Percentiles rank a stretch among this genome's conserved stretches.
These are phyloP conservation scores for Saxidomus purpurata DNA, from an alignment of 1,140 invertebrate species.

Conservation along the genomic window DNA sequence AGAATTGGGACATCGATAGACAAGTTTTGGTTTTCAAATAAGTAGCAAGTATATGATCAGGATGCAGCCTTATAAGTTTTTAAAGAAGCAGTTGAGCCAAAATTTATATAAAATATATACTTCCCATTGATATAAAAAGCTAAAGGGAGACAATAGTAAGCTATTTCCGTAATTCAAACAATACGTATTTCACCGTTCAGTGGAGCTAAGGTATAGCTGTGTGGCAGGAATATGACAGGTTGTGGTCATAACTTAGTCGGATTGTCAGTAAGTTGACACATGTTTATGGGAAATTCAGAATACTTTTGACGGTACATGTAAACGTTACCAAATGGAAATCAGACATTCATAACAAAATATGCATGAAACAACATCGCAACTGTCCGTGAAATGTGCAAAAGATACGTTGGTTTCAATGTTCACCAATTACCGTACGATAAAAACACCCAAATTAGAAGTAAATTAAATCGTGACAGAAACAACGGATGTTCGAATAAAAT, in stretches of 20 bases:
- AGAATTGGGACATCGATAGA: too few species aligned
- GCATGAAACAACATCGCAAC: background rate
- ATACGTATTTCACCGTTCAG: background rate
- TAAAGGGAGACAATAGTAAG: constrained; percentile 21
- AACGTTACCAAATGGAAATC: background rate
- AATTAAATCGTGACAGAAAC: background rate
- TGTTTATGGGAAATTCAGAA: background rate
- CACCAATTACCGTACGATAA: background rate
- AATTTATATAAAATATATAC: too few species aligned
- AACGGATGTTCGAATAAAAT: background rate
- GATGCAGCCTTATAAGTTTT: too few species aligned
- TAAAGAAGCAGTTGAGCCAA: too few species aligned
- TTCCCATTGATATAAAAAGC: too few species aligned
- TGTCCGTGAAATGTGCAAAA: background rate
- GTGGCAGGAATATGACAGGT: background rate
- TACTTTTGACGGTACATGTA: constrained; percentile 33
- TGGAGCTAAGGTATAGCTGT: too few species aligned
- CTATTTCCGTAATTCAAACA: background rate
- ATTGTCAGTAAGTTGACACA: background rate
- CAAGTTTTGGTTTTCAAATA: background rate
- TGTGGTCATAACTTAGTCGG: background rate
- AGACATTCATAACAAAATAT: background rate
- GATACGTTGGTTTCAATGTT: background rate
- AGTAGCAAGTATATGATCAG: background rate
- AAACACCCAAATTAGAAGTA: background rate